Base-by-base conservation (phyloP, 1,140 invertebrate genomes). In the Drosophila ohnishii region DNA sequence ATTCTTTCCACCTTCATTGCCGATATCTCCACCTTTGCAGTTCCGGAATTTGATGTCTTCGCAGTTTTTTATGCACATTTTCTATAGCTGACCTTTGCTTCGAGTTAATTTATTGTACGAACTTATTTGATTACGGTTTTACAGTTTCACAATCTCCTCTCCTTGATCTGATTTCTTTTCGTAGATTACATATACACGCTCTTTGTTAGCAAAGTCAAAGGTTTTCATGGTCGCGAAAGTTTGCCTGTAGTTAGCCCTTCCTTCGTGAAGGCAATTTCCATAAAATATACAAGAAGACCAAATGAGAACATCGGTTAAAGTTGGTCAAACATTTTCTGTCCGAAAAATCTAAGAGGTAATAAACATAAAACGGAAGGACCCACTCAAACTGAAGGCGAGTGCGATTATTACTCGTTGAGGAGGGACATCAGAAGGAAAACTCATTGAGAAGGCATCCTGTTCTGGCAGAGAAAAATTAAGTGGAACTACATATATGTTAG, bases 11-110 rank as follows among this genome's bases (percentile, higher is more conserved):
- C 55, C 55, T 65, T 75, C 55, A 48, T 75, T 47, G 8, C 57
- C 51, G 51, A 55, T 55, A n/a, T 37, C 44, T 22, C 60, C 64
- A 55, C 42, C 78, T 57, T 45, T 72, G 42, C 53, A 69, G 60
- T 74, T 69, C 48, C 59, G 59, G 66, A 65, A 62, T 55, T 88
- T 73, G 44, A 88, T 80, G 77, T 75, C 69, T 30, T 53, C 57
- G 62, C 58, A 78, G 59, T 83, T 88, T 84, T 80, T 88, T 78
- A 88, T 84, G 73, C 84, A 88, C 84, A 88, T 88, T 69, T 88
- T 86, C 56, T 42, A 48, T 47, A 51, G 39, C 59, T 88, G 83
- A 82, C 78, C 72, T 82, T 66, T 67, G 32, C 42, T 35, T 19
- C 47, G 19, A 42, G 55, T 67, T 25, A 42, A 62, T 62, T 70